Percentiles rank a stretch among this genome's conserved stretches.
phyloP scores from a whole-genome alignment of 1,140 invertebrate genomes.

The Phortica variegata region DNA sequence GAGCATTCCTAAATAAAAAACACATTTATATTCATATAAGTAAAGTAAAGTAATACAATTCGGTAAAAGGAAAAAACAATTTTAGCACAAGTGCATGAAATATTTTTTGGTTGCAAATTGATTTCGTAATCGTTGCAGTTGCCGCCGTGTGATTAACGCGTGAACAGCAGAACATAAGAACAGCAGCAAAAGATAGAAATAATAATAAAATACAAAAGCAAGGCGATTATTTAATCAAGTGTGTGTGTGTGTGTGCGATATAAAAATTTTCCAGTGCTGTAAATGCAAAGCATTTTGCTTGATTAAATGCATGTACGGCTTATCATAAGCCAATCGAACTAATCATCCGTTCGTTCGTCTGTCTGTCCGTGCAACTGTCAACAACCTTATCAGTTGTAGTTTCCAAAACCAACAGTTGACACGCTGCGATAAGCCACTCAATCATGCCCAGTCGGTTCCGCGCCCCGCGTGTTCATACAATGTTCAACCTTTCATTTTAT shows the following conservation, averaged over 20 bases:
- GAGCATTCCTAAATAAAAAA: conserved; percentile 11
- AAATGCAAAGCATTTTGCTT: not conserved
- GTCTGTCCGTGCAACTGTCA: too few species aligned
- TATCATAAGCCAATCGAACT: not conserved
- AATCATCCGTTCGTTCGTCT: conserved; percentile 22
- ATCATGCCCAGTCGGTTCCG: too few species aligned
- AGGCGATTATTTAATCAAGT: conserved; percentile 6
- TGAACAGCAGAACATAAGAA: conserved; percentile 2
- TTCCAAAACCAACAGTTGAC: too few species aligned
- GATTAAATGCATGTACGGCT: too few species aligned
- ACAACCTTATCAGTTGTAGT: too few species aligned
- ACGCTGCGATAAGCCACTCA: too few species aligned
- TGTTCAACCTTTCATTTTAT: too few species aligned
- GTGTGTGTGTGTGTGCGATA: conserved; percentile 3
- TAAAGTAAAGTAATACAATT: too few species aligned
- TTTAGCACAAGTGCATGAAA: not conserved
- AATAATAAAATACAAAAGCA: conserved; percentile 8
- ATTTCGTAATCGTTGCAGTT: conserved; percentile 43
- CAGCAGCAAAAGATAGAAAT: conserved; percentile 22
- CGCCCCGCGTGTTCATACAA: too few species aligned
- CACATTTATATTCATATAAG: too few species aligned
- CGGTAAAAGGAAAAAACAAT: not conserved
- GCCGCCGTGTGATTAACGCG: too few species aligned
- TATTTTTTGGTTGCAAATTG: not conserved
- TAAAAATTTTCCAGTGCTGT: not conserved